These are phyloP conservation scores for Aplodontia rufa DNA, from an alignment of 2,113 vertebrate species.

Conservation along the genomic window DNA sequence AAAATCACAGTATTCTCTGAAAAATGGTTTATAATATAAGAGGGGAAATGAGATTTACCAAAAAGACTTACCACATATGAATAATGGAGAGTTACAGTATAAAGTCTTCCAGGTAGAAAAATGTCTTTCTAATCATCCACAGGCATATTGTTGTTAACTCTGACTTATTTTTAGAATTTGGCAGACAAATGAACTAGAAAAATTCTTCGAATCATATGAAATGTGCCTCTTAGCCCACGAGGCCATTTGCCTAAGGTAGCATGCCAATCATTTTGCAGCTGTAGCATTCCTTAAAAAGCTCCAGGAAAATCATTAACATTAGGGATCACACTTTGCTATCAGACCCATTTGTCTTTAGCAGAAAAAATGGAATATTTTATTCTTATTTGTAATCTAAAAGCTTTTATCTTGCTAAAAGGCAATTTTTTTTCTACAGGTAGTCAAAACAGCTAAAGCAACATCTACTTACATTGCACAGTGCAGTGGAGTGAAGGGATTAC, in stretches of 20 bases:
- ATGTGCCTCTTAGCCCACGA: neutral
- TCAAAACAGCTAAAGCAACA: neutral
- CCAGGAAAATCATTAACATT: neutral
- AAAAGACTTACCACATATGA: neutral
- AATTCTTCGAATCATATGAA: neutral
- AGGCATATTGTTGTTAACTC: neutral
- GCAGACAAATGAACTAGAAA: neutral
- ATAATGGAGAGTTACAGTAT: neutral
- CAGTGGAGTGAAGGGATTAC: constrained; percentile 96
- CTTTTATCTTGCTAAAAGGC: neutral
- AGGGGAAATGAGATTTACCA: neutral
- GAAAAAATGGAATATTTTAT: constrained; percentile 8
- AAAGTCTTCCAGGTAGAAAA: constrained; percentile 15
- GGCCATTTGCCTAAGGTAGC: neutral
- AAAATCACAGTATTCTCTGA: neutral
- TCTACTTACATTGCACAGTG: constrained; percentile 97
- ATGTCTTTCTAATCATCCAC: neutral
- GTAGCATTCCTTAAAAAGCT: neutral
- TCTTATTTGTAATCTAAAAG: constrained; percentile 18
- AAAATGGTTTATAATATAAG: neutral
- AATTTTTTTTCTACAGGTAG: neutral
- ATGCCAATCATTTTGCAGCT: neutral
- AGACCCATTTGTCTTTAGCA: constrained; percentile 5
- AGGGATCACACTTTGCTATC: neutral
- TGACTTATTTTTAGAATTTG: constrained; percentile 23